Conservation (phyloP, 2,113 vertebrate species). For the Toxotes chatareus region DNA sequence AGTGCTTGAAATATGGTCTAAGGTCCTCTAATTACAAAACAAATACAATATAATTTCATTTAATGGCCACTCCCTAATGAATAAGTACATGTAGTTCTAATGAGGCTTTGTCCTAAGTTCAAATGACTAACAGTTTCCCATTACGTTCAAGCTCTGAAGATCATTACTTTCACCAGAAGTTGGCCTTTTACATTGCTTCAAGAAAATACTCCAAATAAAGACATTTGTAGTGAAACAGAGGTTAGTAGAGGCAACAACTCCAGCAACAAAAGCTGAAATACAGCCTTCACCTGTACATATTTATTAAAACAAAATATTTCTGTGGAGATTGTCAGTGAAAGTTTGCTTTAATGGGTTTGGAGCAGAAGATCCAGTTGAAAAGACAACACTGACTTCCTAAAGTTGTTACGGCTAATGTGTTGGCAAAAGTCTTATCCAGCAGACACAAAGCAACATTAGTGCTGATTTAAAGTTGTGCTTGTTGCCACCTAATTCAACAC, state of each 20-base stretch:
- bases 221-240: background rate
- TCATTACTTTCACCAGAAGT: background rate
- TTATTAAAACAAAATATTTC: too few species aligned
- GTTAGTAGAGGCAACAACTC: background rate
- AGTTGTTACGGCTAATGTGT: too few species aligned
- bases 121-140: constrained; percentile 44
- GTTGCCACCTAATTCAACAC: too few species aligned
- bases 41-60: constrained; percentile 54
- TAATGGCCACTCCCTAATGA: constrained; percentile 57
- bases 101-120: constrained; percentile 44
- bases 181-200: background rate
- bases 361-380: too few species aligned
- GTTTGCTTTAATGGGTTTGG: too few species aligned
- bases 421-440: too few species aligned
- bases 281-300: background rate
- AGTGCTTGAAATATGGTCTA: constrained; percentile 49
- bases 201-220: background rate
- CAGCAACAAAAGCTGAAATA: background rate
- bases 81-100: constrained; percentile 48
- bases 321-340: too few species aligned
- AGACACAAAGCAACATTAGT: too few species aligned
- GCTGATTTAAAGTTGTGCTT: too few species aligned
- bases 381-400: too few species aligned
- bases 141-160: background rate
- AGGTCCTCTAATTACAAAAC: constrained; percentile 60